phyloP scores from a whole-genome alignment of 2,113 vertebrate species.

The Syngnathus typhle region DNA sequence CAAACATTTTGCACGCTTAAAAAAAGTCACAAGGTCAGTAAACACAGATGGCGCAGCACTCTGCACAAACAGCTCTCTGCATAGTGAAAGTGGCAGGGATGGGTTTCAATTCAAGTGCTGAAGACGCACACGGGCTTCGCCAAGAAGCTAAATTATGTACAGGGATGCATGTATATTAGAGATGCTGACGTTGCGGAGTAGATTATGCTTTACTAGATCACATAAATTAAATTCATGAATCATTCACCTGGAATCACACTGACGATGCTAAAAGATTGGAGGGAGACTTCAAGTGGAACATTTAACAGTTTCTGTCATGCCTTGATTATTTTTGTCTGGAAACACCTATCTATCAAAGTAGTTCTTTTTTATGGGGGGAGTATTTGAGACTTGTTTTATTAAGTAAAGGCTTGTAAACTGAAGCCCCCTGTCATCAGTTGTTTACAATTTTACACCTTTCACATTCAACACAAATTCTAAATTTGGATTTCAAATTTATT shows the following conservation, averaged over 20 bases:
- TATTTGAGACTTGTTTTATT: too few species aligned
- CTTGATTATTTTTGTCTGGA: too few species aligned
- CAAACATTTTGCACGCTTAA: constrained; percentile 8
- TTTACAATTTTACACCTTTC: not conserved
- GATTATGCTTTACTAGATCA: not conserved
- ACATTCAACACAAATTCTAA: not conserved
- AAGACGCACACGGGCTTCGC: too few species aligned
- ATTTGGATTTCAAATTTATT: constrained; percentile 61
- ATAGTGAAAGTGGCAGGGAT: constrained; percentile 31
- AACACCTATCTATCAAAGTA: too few species aligned
- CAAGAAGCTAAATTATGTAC: too few species aligned
- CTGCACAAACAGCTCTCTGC: constrained; percentile 4
- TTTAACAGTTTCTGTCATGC: too few species aligned
- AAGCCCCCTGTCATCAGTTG: not conserved
- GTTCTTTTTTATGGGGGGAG: too few species aligned
- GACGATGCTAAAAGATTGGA: too few species aligned
- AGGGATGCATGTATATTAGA: not conserved
- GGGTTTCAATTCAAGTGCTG: not conserved
- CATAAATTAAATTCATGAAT: too few species aligned
- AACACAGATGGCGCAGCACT: constrained; percentile 25
- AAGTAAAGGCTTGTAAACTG: too few species aligned
- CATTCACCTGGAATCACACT: too few species aligned
- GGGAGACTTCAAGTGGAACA: too few species aligned
- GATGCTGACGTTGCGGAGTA: constrained; percentile 1
- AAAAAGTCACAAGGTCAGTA: constrained; percentile 24